Conservation (phyloP, 2,113 vertebrate species). For the Chaetorhynchus papuensis region DNA sequence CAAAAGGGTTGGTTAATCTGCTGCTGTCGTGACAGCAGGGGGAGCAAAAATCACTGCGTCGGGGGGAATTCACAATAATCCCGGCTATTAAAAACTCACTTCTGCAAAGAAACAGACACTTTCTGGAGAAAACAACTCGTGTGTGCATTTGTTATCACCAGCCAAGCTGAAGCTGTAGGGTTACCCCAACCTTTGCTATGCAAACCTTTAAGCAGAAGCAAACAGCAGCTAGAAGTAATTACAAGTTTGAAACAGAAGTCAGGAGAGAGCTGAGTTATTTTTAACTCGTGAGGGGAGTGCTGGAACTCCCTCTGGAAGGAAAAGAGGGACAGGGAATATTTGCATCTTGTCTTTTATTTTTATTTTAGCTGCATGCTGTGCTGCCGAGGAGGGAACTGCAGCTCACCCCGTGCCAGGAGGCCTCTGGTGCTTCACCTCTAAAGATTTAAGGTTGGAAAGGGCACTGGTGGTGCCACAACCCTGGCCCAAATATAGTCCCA, state of each 20-base stretch:
- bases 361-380: neutral
- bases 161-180: neutral
- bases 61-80: neutral
- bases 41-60: slow-evolving; percentile 56
- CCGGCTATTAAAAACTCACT: neutral
- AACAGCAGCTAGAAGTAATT: neutral
- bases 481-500: neutral
- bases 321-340: neutral
- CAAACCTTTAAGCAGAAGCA: neutral
- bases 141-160: neutral
- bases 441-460: neutral
- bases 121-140: neutral
- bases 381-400: neutral
- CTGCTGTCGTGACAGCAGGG: slow-evolving; percentile 46
- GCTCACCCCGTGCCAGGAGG: rapidly evolving
- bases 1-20: slow-evolving; percentile 11
- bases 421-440: neutral
- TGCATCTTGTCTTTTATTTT: neutral
- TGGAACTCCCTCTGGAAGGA: neutral
- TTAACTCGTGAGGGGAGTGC: neutral
- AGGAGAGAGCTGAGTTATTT: neutral
- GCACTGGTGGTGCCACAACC: neutral
- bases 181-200: neutral
- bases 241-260: neutral
- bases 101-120: neutral